phyloP scores from a whole-genome alignment of 1,140 invertebrate genomes.

The Drosophila kurseongensis region DNA sequence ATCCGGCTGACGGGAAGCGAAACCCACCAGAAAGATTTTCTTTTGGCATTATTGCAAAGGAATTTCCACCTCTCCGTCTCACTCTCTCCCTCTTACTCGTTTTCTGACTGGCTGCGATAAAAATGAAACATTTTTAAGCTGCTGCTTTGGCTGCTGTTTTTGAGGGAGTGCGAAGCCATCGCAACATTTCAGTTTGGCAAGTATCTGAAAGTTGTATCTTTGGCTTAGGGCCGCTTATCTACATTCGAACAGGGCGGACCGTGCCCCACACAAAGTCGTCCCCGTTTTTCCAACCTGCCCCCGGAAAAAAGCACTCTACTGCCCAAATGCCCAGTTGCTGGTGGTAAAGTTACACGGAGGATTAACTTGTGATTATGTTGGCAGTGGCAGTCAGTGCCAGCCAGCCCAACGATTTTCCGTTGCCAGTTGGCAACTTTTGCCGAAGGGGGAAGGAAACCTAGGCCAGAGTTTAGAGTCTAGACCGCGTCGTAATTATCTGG shows the following conservation, averaged over 20 bases:
- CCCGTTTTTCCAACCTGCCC: background rate
- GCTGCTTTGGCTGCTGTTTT: constrained; percentile 11
- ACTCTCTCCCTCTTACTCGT: background rate
- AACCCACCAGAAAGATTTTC: constrained; percentile 18
- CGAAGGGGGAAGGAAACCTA: constrained; percentile 9
- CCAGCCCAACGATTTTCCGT: constrained; percentile 24
- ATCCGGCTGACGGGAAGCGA: constrained; percentile 4
- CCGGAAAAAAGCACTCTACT: background rate
- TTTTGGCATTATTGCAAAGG: constrained; percentile 22
- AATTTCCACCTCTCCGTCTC: constrained; percentile 15
- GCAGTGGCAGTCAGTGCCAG: constrained; percentile 27
- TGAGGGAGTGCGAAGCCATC: constrained; percentile 38
- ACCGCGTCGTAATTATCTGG: constrained; percentile 63
- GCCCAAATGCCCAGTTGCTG: constrained; percentile 32
- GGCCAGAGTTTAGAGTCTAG: constrained; percentile 62
- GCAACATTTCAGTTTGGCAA: constrained; percentile 44
- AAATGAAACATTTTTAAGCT: constrained; percentile 55
- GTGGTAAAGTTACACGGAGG: constrained; percentile 70
- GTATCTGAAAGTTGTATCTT: constrained; percentile 58
- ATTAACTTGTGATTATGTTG: constrained; percentile 81
- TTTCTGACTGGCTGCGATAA: constrained; percentile 30
- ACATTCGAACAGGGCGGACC: constrained; percentile 56
- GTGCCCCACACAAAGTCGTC: background rate
- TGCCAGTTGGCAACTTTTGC: constrained; percentile 29
- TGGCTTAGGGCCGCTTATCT: constrained; percentile 67